phyloP scores from a whole-genome alignment of 2,797 vertebrate species.

The Sebastes hopkinsi region DNA sequence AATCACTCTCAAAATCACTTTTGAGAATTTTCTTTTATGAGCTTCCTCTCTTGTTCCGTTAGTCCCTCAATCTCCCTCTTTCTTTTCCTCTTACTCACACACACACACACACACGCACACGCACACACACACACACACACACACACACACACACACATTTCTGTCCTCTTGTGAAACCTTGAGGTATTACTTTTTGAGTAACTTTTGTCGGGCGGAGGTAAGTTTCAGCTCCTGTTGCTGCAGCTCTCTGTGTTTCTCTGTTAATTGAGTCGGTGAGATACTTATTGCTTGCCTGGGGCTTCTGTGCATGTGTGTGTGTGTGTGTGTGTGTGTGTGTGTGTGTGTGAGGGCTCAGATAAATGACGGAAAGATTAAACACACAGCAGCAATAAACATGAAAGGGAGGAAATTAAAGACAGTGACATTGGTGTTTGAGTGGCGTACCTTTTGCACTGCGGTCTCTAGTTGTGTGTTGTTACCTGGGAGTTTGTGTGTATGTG shows the following conservation, averaged over 20 bases:
- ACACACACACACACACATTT: background rate
- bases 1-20: background rate
- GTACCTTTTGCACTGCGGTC: background rate
- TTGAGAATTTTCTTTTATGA: background rate
- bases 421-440: slow-evolving; percentile 31
- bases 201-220: slow-evolving; percentile 58
- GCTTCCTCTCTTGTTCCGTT: background rate
- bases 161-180: background rate
- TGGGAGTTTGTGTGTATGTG: background rate
- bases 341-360: slow-evolving; percentile 29
- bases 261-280: slow-evolving; percentile 28
- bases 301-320: background rate
- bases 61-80: background rate
- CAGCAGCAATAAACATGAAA: slow-evolving; percentile 54
- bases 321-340: background rate
- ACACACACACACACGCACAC: background rate
- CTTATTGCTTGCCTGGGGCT: slow-evolving; percentile 11
- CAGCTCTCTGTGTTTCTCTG: slow-evolving; percentile 14
- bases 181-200: background rate
- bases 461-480: background rate
- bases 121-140: background rate
- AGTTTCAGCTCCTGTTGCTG: slow-evolving; percentile 53
- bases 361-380: slow-evolving; percentile 51
- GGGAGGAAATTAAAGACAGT: slow-evolving; percentile 49
- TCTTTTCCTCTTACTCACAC: background rate